Conservation (phyloP, 64 coral and sea anemone genomes). For the Pachyseris speciosa region DNA sequence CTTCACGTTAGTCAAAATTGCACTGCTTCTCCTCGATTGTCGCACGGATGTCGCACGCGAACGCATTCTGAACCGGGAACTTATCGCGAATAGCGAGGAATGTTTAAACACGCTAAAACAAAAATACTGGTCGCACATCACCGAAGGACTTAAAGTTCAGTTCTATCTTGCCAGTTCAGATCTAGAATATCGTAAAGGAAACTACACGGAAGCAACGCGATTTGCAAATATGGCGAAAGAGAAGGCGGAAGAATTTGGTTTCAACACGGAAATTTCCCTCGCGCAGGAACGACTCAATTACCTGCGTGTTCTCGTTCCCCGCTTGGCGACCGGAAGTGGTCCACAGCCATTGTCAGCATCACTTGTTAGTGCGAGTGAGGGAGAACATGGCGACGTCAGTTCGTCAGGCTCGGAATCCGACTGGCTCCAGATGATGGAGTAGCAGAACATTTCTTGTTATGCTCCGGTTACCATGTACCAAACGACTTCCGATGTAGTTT, state of each 20-base stretch:
- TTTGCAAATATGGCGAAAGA: background rate
- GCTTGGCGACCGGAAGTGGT: background rate
- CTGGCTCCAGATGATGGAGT: background rate
- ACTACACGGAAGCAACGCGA: background rate
- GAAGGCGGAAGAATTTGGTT: too few species aligned
- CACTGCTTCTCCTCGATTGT: too few species aligned
- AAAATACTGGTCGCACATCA: background rate
- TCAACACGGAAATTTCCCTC: constrained; percentile 18
- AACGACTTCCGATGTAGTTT: too few species aligned
- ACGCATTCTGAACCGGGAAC: constrained; percentile 1
- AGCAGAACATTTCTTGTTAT: background rate
- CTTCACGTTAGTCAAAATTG: too few species aligned
- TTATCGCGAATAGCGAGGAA: constrained; percentile 1
- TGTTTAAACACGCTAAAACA: background rate
- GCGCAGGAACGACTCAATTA: constrained; percentile 15
- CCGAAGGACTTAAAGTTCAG: too few species aligned
- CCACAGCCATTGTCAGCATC: too few species aligned
- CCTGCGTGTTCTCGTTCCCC: background rate
- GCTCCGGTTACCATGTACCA: too few species aligned
- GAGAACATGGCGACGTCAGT: too few species aligned
- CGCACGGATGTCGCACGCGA: background rate
- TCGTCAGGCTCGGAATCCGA: background rate
- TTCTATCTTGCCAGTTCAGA: too few species aligned
- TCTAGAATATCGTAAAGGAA: too few species aligned
- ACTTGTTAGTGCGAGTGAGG: too few species aligned